phyloP scores from a whole-genome alignment of 2,888 invertebrate genomes.

The Synanthedon myopaeformis region DNA sequence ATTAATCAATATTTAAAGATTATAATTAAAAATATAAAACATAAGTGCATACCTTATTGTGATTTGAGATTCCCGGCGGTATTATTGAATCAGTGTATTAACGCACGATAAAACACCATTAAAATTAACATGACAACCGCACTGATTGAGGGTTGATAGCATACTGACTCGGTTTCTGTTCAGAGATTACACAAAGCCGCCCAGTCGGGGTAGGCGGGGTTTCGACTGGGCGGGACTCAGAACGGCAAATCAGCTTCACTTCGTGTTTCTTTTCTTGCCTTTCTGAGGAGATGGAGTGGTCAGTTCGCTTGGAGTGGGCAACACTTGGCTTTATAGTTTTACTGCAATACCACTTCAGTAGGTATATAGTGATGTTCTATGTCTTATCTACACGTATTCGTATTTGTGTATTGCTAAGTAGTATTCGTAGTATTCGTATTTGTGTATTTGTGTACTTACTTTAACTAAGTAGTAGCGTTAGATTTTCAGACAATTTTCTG shows the following conservation, averaged over 20 bases:
- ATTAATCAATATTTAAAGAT: no score
- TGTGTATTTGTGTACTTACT: no score
- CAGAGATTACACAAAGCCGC: slow-evolving; percentile 22
- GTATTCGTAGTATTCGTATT: no score
- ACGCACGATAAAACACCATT: no score
- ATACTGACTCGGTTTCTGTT: slow-evolving; percentile 26
- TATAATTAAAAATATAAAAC: no score
- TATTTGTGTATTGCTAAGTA: no score
- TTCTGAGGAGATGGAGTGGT: slow-evolving; percentile 42
- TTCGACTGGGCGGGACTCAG: slow-evolving; percentile 39
- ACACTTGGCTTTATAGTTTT: slow-evolving; percentile 8
- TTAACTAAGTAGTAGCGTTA: not conserved
- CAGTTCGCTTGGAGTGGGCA: slow-evolving; percentile 26
- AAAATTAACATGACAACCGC: slow-evolving; percentile 3
- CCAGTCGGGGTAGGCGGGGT: slow-evolving; percentile 49
- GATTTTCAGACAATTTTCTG: not conserved
- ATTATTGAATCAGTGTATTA: no score
- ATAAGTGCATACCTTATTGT: no score
- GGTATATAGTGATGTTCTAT: no score
- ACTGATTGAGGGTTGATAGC: slow-evolving; percentile 14
- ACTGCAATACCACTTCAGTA: no score
- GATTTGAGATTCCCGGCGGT: no score
- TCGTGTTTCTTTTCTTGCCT: slow-evolving; percentile 44
- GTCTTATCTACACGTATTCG: no score
- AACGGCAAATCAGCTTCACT: slow-evolving; percentile 48